Evolutionary conservation across 2,888 invertebrate species (phyloP), one percentile per base, ranked within the genome.

Genomic region (Spialia ferax): DNA sequence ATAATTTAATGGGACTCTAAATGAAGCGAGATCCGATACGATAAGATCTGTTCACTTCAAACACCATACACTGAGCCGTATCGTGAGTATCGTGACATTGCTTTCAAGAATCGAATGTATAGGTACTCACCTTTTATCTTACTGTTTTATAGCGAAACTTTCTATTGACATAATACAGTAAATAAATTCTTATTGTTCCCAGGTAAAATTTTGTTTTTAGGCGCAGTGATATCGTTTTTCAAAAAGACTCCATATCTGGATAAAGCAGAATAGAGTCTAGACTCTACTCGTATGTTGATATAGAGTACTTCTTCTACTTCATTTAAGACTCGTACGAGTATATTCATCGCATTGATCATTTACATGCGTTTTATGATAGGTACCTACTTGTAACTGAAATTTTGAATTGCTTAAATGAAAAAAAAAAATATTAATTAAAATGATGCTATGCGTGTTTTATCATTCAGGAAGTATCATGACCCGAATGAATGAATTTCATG

Each of bases 1-100:
- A 86, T 89, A 89, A 88, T 88, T 91, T 91, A 91, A 91, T 92
- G 89, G 87, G 85, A 83, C 85, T 89, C 89, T 90, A 91, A 92
- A 92, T 87, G 89, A 89, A 87, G 81, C 79, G 85, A 92, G 92
- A 93, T 93, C 84, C 85, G 82, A 89, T 86, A 81, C 85, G 93
- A 93, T 93, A 93, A 91, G 86, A 84, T 80, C 83, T 83, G 86
- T 88, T 85, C 85, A 87, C 84, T 87, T 78, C 79, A 84, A 52
- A 89, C 86, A 88, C 84, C 85, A 88, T 79, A 86, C 83, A 82
- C 80, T 74, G 78, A 77, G 78, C 79, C 77, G 81, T 82, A 85
- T 88, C 87, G 89, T 89, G 88, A 87, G 81, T 82, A 85, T 88
- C 87, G 89, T 89, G 88, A 87, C 87, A 82, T 86, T 83, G 83